Evolutionary conservation across 2,888 invertebrate genomes (phyloP), one percentile per base, ranked within the genome.

Genomic region (Idaea dimidiata): DNA sequence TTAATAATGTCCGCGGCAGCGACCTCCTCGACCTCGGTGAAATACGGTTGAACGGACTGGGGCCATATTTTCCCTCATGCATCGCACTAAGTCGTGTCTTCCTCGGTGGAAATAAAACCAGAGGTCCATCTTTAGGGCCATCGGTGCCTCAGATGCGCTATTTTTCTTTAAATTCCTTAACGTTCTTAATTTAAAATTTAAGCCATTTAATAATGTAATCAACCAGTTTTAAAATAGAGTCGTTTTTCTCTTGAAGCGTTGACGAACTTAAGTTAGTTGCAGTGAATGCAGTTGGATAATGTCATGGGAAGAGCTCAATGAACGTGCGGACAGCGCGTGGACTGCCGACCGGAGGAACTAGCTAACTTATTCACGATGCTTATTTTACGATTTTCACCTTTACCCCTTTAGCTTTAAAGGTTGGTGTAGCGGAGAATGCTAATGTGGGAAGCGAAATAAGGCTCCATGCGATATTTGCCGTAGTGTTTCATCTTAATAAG

Each of bases 241-340:
- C 33, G 54, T 57, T 70, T 72, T 66, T 69, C 0, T 10, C 31
- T 59, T 61, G 60, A 17, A 59, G 31, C 18, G 31, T 65, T 63
- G 62, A 66, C 62, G 68, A 62, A 66, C 67, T 67, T 84, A 81
- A 59, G 81, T 66, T 71, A 72, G 67, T 76, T 73, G 71, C 74
- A 72, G 72, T 73, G 75, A 68, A 72, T 69, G 70, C 69, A 70
- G 67, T 70, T 70, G 86, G 86, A 89, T 91, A 92, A 92, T 92
- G 92, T 92, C 92, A 91, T 92, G 92, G 91, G 91, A 92, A 92
- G 91, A 87, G 86, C 91, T 89, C 88, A 89, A 88, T 90, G 89
- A 90, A 89, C 88, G 88, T 84, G 86, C 90, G 90, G 91, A 88
- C 91, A 89, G 87, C 87, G 86, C 86, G 84, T 88, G 87, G 89